Base-by-base conservation (phyloP, 2,888 invertebrate genomes). In the Bugulina stolonifera region DNA sequence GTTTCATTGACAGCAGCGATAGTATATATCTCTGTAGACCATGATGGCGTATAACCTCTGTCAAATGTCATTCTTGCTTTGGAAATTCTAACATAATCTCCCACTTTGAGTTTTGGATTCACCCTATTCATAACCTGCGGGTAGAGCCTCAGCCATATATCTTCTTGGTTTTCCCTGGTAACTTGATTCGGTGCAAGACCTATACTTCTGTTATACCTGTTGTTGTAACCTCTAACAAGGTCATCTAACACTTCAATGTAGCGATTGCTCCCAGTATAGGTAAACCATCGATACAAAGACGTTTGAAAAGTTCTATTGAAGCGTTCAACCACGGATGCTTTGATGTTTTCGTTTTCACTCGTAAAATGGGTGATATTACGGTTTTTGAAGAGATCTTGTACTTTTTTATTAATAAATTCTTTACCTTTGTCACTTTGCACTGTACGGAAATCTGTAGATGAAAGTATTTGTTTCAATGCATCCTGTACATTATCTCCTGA, bases 391-490 rank as follows among this genome's bases (percentile, higher is more conserved):
- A 55, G 55, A n/a, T 18, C 25, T 23, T 55, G 22, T 3, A 55
- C 55, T 3, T 23, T 5, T 18, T 23, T 25, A 55, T 55, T 55
- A 3, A 23, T 5, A 55, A 55, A 55, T n/a, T 55, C 23, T 55
- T 55, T 55, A 14, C 55, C 55, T 55, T 55, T 55, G 25, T 55
- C 55, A n/a, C 10, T n/a, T n/a, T 55, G 55, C n/a, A 55, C 5
- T 14, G 55, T n/a, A 14, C 25, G 5, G 25, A n/a, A 55, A n/a
- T 55, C 25, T 55, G 22, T 23, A 18, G 3, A 3, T 55, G 22
- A 18, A n/a, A 55, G 55, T 14, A 55, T 55, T 55, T 23, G 5
- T 5, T 55, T 55, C 23, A 55, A n/a, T n/a, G n/a, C 55, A 3
- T 3, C 25, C 5, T 5, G 3, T n/a, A 55, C 55, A 55, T n/a